phyloP scores from a whole-genome alignment of 2,888 invertebrate genomes.

The Acanthoscelides obtectus region DNA sequence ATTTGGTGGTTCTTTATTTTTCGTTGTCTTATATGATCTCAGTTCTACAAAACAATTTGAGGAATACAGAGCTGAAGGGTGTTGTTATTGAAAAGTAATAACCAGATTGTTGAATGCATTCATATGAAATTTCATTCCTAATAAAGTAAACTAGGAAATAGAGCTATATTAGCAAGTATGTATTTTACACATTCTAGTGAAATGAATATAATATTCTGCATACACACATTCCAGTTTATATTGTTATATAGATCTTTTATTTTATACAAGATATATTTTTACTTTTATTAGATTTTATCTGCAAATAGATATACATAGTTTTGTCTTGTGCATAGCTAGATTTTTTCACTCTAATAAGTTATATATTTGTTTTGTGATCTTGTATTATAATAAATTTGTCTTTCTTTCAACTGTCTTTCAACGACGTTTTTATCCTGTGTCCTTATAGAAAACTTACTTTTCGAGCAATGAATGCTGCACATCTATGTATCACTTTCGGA shows the following conservation, averaged over 20 bases:
- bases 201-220: neutral
- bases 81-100: neutral
- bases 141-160: neutral
- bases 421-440: no score
- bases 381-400: neutral
- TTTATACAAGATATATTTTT: neutral
- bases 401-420: neutral
- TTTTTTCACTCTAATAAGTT: neutral
- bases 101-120: neutral
- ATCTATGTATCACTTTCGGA: no score
- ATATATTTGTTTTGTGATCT: neutral
- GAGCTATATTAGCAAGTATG: neutral
- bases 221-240: neutral
- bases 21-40: neutral
- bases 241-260: neutral
- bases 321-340: neutral
- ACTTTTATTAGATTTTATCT: neutral
- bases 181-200: neutral
- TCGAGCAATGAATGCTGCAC: no score
- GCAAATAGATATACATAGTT: neutral
- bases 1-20: neutral
- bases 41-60: neutral
- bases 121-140: neutral
- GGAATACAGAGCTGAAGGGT: neutral
- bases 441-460: no score